Evolutionary conservation across 2,113 vertebrate species (phyloP), one percentile per base, ranked within the genome.

Genomic region (Rhodinocichla rosea): DNA sequence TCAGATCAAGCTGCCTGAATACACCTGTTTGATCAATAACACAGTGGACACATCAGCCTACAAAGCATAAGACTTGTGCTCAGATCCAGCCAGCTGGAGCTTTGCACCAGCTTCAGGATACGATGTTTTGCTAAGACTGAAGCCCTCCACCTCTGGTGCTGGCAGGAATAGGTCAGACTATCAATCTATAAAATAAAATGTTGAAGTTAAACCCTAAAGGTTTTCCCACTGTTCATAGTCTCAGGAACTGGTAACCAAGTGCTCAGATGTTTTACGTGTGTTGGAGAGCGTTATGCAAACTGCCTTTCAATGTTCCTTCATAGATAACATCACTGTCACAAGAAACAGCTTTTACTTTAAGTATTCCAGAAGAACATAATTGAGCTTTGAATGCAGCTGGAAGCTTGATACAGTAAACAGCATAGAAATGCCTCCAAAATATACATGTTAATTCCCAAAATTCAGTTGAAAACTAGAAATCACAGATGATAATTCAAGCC

Each of bases 271-370:
- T 87, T 53, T 0, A 0, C 0, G 0, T n/a, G n/a, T 37, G 9
- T 13, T 75, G 35, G 52, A 79, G 75, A 77, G 33, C 2, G 1
- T 63, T 30, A 80, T 4, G 11, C 37, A 83, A 92, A 67, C 74
- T 47, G 45, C 22, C 20, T 90, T 87, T 88, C 85, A 50, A 73
- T 50, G 40, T 80, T 89, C 80, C 62, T 74, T 64, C 73, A 56
- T 71, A 93, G 88, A 94, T 65, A 74, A 39, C 5, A 3, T 76
- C 39, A 76, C 14, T 45, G 24, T 69, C 80, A 62, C 11, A 59
- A 90, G 68, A 71, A 87, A 67, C 9, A 63, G 47, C 37, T 92
- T 81, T 94, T 93, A 55, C 65, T 90, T 76, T 63, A 67, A 78
- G 40, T 40, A 85, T 74, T 88, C 13, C 37, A 57, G 55, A 88